phyloP scores from a whole-genome alignment of 2,113 vertebrate species.

The Anhinga anhinga region DNA sequence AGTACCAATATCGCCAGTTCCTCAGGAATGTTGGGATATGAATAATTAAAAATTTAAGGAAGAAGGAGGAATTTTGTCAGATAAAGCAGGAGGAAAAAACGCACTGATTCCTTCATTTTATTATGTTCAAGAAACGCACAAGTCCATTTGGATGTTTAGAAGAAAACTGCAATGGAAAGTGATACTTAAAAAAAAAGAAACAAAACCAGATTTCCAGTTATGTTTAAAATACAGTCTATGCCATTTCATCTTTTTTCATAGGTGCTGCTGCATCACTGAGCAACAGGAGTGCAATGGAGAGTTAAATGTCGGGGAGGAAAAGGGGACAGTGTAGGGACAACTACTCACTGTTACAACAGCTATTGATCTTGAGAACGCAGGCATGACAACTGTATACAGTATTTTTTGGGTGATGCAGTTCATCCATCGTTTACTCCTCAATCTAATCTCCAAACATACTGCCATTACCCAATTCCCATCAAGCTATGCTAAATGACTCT shows the following conservation, averaged over 20 bases:
- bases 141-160: not conserved
- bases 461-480: not conserved
- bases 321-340: not conserved
- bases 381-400: not conserved
- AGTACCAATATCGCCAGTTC: not conserved
- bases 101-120: not conserved
- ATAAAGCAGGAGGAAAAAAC: not conserved
- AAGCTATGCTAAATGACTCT: slow-evolving; percentile 27
- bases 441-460: slow-evolving; percentile 1
- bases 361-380: not conserved
- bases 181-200: not conserved
- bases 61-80: not conserved
- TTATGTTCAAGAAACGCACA: not conserved
- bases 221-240: not conserved
- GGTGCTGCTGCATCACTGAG: not conserved
- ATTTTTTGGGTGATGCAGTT: not conserved
- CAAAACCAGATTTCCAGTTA: not conserved
- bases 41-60: not conserved
- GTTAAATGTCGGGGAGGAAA: not conserved
- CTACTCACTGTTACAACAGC: not conserved
- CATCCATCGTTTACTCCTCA: slow-evolving; percentile 21
- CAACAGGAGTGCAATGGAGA: not conserved
- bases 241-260: not conserved
- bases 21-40: not conserved
- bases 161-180: not conserved